phyloP scores from a whole-genome alignment of 2,113 vertebrate genomes.

The Eolophus roseicapilla region DNA sequence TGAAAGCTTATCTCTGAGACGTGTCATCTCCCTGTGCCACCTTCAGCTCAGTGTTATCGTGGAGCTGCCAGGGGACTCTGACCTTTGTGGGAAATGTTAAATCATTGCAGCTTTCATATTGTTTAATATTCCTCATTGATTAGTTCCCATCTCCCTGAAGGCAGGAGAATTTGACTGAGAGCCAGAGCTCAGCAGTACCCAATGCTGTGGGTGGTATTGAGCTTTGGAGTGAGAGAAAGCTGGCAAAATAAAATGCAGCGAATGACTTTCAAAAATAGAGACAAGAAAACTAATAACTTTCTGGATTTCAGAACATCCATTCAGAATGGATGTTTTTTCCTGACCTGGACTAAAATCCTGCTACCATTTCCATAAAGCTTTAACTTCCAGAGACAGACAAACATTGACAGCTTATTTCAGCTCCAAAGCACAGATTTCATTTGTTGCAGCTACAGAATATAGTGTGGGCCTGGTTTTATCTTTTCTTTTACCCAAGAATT shows the following conservation, averaged over 20 bases:
- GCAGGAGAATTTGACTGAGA: constrained; percentile 62
- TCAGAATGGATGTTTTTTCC: neutral
- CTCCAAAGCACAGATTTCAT: neutral
- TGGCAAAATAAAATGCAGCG: neutral
- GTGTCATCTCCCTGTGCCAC: neutral
- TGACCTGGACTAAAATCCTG: neutral
- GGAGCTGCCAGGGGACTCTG: neutral
- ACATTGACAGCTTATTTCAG: neutral
- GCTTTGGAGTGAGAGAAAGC: constrained; percentile 18
- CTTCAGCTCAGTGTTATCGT: neutral
- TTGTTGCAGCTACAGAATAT: neutral
- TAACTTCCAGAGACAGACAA: neutral
- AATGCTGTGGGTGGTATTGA: constrained; percentile 42
- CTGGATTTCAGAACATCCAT: neutral
- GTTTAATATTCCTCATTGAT: constrained; percentile 72
- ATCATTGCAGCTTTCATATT: constrained; percentile 38
- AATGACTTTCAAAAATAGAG: constrained; percentile 19
- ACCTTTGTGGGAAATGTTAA: constrained; percentile 59
- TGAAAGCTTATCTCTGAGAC: neutral
- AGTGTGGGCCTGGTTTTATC: neutral
- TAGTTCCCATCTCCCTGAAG: constrained; percentile 61
- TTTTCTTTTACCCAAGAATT: neutral
- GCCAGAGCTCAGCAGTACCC: constrained; percentile 52
- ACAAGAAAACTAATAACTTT: neutral
- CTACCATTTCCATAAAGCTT: neutral